Conservation (phyloP, 2,113 vertebrate genomes). For the Halichoerus grypus region DNA sequence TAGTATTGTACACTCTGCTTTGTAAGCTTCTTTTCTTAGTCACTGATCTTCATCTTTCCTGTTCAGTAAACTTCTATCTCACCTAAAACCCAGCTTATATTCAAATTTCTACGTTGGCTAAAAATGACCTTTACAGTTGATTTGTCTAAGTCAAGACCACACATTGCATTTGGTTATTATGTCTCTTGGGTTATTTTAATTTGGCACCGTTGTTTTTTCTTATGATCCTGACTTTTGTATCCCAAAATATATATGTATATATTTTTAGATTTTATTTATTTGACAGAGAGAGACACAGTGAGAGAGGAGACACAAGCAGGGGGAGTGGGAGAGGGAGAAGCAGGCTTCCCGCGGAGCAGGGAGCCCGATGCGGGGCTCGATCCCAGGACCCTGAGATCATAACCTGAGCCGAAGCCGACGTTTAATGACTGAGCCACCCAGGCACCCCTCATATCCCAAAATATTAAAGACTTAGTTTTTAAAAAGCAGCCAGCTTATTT, state of each 20-base stretch:
- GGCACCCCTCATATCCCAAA: neutral
- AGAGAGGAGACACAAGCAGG: too few species aligned
- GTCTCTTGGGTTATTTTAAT: neutral
- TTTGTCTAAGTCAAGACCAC: neutral
- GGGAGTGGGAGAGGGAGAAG: too few species aligned
- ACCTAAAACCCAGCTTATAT: conserved; percentile 5
- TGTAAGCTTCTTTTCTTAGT: conserved; percentile 62
- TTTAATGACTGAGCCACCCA: too few species aligned
- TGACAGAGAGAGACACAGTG: too few species aligned
- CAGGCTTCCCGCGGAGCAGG: too few species aligned
- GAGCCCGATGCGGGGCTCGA: too few species aligned
- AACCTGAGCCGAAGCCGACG: too few species aligned
- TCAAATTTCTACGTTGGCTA: neutral
- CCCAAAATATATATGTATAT: too few species aligned
- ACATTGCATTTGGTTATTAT: neutral
- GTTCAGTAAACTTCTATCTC: neutral
- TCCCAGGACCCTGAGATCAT: too few species aligned
- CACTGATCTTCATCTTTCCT: neutral
- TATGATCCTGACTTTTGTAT: neutral
- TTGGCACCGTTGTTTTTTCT: neutral
- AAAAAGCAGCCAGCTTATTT: neutral
- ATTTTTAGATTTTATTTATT: too few species aligned
- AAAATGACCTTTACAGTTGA: neutral
- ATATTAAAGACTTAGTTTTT: neutral
- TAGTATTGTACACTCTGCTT: neutral